These are phyloP conservation scores for Sphaerolaimus hirsutus DNA, from an alignment of 2,888 invertebrate genomes.

Conservation along the genomic window DNA sequence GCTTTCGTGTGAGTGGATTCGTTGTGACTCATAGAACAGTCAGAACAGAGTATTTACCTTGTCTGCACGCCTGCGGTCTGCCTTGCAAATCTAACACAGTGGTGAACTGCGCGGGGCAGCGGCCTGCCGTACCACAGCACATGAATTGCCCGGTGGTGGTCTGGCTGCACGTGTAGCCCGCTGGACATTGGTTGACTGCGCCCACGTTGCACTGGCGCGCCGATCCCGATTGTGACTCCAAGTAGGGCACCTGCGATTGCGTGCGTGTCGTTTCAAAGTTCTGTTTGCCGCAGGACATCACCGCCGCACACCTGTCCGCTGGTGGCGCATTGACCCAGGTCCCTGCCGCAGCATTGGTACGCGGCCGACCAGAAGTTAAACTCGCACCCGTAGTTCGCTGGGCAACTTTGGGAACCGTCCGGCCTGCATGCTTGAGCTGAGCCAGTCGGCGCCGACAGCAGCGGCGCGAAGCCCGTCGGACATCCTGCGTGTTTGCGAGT, in stretches of 20 bases:
- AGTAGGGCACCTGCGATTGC: background rate
- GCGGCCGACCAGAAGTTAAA: constrained; percentile 16
- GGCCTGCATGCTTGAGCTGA: background rate
- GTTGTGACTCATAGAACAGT: too few species aligned
- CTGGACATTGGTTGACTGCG: background rate
- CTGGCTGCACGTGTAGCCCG: constrained; percentile 1
- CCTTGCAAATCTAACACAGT: too few species aligned
- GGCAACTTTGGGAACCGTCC: constrained; percentile 7
- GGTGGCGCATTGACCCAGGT: constrained; percentile 5
- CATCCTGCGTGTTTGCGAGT: constrained; percentile 8
- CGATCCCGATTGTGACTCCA: background rate
- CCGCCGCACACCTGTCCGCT: background rate
- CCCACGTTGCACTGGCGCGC: background rate
- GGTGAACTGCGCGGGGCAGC: background rate
- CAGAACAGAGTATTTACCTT: too few species aligned
- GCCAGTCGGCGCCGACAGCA: background rate
- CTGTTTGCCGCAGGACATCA: too few species aligned
- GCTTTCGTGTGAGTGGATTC: too few species aligned
- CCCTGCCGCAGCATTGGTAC: constrained; percentile 13
- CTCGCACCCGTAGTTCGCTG: constrained; percentile 9
- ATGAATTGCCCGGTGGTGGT: constrained; percentile 1
- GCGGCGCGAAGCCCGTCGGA: constrained; percentile 7
- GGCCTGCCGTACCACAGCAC: constrained; percentile 4
- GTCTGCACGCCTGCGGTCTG: too few species aligned
- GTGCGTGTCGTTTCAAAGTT: too few species aligned